Conservation (phyloP, 2,113 vertebrate species). For the Sturnira hondurensis region DNA sequence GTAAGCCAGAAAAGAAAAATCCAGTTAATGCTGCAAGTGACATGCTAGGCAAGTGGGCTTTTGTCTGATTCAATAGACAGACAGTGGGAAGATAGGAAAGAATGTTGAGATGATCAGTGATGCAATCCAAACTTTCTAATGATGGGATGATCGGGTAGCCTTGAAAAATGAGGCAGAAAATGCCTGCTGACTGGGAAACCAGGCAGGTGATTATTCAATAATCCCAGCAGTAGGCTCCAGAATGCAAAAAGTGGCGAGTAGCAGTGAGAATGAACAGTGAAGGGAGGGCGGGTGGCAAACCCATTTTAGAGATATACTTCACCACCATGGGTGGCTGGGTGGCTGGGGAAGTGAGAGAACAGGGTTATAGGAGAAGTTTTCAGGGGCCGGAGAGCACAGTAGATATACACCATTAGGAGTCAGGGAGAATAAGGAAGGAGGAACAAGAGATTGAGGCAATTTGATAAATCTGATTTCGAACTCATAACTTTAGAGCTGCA, state of each 20-base stretch:
- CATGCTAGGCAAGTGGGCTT: background rate
- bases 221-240: background rate
- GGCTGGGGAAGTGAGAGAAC: background rate
- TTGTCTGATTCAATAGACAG: background rate
- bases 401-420: background rate
- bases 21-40: background rate
- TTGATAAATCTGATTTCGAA: background rate
- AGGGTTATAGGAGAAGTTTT: background rate
- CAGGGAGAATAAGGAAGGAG: background rate
- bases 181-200: background rate
- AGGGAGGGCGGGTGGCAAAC: background rate
- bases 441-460: background rate
- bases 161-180: background rate
- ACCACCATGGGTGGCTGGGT: background rate
- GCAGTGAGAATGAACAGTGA: background rate
- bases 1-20: background rate
- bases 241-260: background rate
- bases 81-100: background rate
- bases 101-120: background rate
- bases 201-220: background rate
- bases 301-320: background rate
- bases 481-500: background rate
- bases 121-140: background rate
- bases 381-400: background rate
- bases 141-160: background rate